phyloP scores from a whole-genome alignment of 2,113 vertebrate genomes.

The Bucco capensis region DNA sequence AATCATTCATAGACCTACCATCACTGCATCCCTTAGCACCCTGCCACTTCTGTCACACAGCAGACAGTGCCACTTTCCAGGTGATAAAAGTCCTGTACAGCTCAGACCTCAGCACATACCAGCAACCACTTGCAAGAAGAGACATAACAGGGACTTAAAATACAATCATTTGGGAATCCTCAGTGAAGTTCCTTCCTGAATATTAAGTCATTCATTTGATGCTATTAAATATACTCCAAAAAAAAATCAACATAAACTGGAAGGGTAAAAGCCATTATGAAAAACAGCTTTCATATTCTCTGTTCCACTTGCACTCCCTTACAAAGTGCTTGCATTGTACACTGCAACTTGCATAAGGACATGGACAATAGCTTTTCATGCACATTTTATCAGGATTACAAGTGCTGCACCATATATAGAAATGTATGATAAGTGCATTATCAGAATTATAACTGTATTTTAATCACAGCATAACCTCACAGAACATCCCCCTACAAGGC shows the following conservation, averaged over 20 bases:
- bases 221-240: background rate
- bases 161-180: background rate
- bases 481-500: background rate
- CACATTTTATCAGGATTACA: slow-evolving; percentile 47
- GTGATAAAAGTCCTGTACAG: background rate
- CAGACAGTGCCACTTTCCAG: background rate
- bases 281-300: background rate
- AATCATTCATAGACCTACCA: background rate
- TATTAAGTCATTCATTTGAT: background rate
- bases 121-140: background rate
- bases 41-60: background rate
- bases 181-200: background rate
- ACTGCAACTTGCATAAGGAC: background rate
- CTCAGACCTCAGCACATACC: background rate
- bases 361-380: slow-evolving; percentile 38
- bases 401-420: slow-evolving; percentile 16
- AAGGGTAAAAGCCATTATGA: background rate
- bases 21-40: background rate
- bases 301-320: background rate
- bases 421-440: slow-evolving; percentile 49
- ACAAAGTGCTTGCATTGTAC: background rate
- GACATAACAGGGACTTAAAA: background rate
- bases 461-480: slow-evolving; percentile 34
- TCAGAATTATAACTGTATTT: slow-evolving; percentile 53
- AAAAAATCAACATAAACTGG: background rate